These are phyloP conservation scores for Pagetopsis macropterus DNA, from an alignment of 2,797 vertebrate genomes.

Conservation along the genomic window DNA sequence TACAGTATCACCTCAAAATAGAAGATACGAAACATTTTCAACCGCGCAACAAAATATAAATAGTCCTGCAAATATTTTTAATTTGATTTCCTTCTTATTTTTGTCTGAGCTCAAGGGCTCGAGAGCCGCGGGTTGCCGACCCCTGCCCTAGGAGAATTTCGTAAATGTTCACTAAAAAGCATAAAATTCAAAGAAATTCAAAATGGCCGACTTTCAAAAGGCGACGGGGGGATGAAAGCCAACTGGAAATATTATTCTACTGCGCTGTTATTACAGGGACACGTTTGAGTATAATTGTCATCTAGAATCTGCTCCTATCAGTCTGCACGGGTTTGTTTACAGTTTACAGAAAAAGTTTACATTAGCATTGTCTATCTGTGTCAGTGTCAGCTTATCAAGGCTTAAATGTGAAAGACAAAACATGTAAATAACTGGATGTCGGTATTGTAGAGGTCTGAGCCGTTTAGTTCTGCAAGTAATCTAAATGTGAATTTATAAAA, in stretches of 20 bases:
- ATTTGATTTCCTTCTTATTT: too few species aligned
- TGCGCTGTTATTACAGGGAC: conserved; percentile 51
- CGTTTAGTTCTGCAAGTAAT: conserved; percentile 60
- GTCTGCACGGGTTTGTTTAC: conserved; percentile 67
- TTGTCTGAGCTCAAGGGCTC: too few species aligned
- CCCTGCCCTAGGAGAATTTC: too few species aligned
- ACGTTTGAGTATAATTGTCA: conserved; percentile 32
- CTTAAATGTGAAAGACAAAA: conserved; percentile 57
- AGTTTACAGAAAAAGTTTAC: conserved; percentile 69
- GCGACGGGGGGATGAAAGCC: too few species aligned
- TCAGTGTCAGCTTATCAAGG: conserved; percentile 75
- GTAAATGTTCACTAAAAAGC: too few species aligned
- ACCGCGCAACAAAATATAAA: too few species aligned
- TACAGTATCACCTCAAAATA: too few species aligned
- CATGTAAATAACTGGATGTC: conserved; percentile 64
- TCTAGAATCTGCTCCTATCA: conserved; percentile 32
- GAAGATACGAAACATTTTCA: too few species aligned
- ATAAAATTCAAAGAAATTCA: too few species aligned
- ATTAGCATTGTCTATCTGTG: conserved; percentile 53
- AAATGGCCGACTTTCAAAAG: too few species aligned
- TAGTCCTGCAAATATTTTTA: too few species aligned
- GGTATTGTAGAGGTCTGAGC: conserved; percentile 67
- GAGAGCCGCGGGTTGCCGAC: too few species aligned
- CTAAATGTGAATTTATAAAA: conserved; percentile 64
- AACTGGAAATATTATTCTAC: background rate